Conservation (phyloP, 2,797 vertebrate species). For the Enteromius afrohamiltoni region DNA sequence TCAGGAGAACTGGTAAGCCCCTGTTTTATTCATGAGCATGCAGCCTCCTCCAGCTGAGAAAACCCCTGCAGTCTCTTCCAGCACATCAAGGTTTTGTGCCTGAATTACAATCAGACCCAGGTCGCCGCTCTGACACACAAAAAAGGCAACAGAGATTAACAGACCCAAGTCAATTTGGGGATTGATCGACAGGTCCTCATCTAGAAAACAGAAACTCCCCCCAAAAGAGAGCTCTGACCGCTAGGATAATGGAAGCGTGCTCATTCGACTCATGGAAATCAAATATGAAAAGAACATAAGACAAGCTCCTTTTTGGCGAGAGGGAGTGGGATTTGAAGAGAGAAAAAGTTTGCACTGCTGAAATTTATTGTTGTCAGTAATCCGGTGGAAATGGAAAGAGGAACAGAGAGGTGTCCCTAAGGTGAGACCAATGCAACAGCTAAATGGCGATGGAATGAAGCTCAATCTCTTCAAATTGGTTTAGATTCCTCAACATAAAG, state of each 20-base stretch:
- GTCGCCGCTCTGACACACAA: constrained; percentile 63
- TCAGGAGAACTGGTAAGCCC: constrained; percentile 83
- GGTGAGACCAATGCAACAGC: constrained; percentile 46
- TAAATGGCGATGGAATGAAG: constrained; percentile 59
- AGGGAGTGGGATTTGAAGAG: constrained; percentile 62
- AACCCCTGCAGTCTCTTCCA: constrained; percentile 81
- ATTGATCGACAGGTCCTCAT: constrained; percentile 61
- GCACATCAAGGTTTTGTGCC: constrained; percentile 79
- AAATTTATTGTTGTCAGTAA: constrained; percentile 73
- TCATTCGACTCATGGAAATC: constrained; percentile 68
- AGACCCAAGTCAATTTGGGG: constrained; percentile 63
- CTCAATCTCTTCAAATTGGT: constrained; percentile 63
- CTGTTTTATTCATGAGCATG: constrained; percentile 86
- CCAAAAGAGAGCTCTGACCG: constrained; percentile 53
- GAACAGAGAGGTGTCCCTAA: constrained; percentile 59
- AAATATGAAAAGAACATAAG: constrained; percentile 64
- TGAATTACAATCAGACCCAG: constrained; percentile 66
- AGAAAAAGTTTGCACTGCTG: constrained; percentile 70
- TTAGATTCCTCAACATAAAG: constrained; percentile 55
- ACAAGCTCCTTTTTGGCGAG: constrained; percentile 64
- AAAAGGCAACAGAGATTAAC: constrained; percentile 74
- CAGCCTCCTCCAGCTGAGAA: constrained; percentile 78
- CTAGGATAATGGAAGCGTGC: constrained; percentile 64
- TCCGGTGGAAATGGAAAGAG: constrained; percentile 73
- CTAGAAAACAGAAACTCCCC: constrained; percentile 58